Evolutionary conservation across 2,888 invertebrate genomes (phyloP), one percentile per base, ranked within the genome.

Genomic region (Agonopterix heracliana): DNA sequence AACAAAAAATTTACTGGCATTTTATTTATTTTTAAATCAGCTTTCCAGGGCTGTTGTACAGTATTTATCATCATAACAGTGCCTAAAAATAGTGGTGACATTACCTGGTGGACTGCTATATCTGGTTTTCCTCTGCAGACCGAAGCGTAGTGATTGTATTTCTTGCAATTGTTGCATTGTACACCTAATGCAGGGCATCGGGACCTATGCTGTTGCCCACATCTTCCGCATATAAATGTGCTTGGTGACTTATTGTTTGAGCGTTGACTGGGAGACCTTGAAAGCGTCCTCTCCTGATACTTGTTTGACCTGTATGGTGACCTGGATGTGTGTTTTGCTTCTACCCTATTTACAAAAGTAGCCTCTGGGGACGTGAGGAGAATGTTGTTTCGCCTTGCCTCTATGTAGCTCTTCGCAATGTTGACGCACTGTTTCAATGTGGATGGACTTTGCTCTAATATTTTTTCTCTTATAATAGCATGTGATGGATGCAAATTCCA

Each of bases 101-200:
- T n/a, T n/a, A n/a, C n/a, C 35, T 35, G 9, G 49, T 0, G 65
- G 67, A 48, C 66, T 66, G 4, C 5, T 5, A 43, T 72, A 66
- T 51, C 35, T 35, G 35, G 71, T 68, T 34, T 55, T 61, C 40
- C 10, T 12, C 34, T 47, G 11, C 45, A 45, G 2, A 45, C 36
- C 12, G 35, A 35, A 34, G 45, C 43, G 48, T 52, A 49, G 26
- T 54, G 51, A 41, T 51, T 54, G 17, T 11, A 34, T 38, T 51
- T 55, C 7, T 44, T 38, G 43, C 54, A 54, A 9, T 44, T 51
- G 3, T 42, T 42, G 41, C 54, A 54, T 13, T 44, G 50, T 7
- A 44, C 46, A n/a, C 54, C 54, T 44, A 36, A 44, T 9, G 54
- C 52, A 48, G 54, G 52, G 41, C 54, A 52, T 43, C 40, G 35